Conservation (phyloP, 1,140 invertebrate species). For the Megalopta genalis region DNA sequence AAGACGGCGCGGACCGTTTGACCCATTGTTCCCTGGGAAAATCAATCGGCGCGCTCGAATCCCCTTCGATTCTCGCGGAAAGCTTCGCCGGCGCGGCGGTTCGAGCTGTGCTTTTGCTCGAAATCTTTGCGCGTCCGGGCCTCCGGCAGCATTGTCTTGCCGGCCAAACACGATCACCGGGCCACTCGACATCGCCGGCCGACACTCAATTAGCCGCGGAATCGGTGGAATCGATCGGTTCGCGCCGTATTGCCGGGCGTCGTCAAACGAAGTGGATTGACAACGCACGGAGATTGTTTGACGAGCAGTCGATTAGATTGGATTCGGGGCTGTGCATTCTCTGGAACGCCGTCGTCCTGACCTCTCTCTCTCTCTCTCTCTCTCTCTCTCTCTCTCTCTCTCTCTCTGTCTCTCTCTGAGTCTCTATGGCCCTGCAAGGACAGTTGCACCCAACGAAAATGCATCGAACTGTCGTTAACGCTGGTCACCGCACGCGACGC, state of each 20-base stretch:
- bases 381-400: too few relatives aligned
- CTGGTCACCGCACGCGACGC: not conserved
- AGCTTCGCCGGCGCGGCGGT: too few relatives aligned
- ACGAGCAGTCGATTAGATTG: slow-evolving; percentile 56
- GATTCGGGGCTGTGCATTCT: slow-evolving; percentile 27
- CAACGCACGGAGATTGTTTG: slow-evolving; percentile 56
- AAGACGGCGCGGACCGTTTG: too few relatives aligned
- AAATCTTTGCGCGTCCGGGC: not conserved
- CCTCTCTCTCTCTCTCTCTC: too few relatives aligned
- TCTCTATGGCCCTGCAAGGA: too few relatives aligned
- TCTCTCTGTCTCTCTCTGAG: too few relatives aligned
- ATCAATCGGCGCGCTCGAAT: too few relatives aligned
- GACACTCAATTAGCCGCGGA: slow-evolving; percentile 23
- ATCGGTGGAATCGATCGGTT: slow-evolving; percentile 52
- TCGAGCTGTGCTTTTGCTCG: not conserved
- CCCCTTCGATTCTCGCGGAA: too few relatives aligned
- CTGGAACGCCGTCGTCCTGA: not conserved
- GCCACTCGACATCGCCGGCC: not conserved
- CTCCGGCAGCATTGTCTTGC: slow-evolving; percentile 39
- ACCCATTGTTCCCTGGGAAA: too few relatives aligned
- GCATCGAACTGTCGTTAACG: slow-evolving; percentile 39
- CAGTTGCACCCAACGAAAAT: slow-evolving; percentile 40
- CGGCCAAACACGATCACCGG: slow-evolving; percentile 6
- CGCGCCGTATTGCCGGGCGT: slow-evolving; percentile 33
- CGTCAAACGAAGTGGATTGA: slow-evolving; percentile 55